phyloP scores from a whole-genome alignment of 2,797 vertebrate species.

The Microctenopoma lineatum region DNA sequence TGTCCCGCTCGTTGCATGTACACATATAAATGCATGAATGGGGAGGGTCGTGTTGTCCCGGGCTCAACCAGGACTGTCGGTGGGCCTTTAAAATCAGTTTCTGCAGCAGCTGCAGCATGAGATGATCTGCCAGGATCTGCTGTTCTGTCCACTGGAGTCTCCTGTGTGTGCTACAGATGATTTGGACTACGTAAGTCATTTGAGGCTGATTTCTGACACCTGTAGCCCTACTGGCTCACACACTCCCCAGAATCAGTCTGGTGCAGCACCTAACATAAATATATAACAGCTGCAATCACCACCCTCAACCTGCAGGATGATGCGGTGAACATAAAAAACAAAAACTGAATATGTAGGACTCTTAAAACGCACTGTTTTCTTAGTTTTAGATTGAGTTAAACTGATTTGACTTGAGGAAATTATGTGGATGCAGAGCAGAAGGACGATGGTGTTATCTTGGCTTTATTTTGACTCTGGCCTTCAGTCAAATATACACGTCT shows the following conservation, averaged over 20 bases:
- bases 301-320: no score
- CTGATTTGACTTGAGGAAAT: conserved; percentile 9
- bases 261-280: neutral
- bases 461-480: conserved; percentile 64
- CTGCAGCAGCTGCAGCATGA: conserved; percentile 6
- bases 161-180: conserved; percentile 20
- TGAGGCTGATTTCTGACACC: conserved; percentile 40
- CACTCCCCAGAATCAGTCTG: neutral
- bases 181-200: conserved; percentile 5
- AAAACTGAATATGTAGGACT: no score
- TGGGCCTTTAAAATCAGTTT: neutral
- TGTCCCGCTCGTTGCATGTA: conserved; percentile 15
- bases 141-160: conserved; percentile 17
- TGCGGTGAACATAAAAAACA: no score
- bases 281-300: no score
- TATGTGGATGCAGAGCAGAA: conserved; percentile 7
- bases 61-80: no score
- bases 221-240: conserved; percentile 10
- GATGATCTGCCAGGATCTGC: conserved; percentile 1
- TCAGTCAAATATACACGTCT: conserved; percentile 67
- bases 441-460: conserved; percentile 67
- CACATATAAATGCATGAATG: neutral
- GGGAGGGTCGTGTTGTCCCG: no score
- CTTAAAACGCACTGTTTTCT: no score
- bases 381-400: conserved; percentile 9